Evolutionary conservation across 2,113 vertebrate species (phyloP).

Genomic region (Nothobranchius furzeri): DNA sequence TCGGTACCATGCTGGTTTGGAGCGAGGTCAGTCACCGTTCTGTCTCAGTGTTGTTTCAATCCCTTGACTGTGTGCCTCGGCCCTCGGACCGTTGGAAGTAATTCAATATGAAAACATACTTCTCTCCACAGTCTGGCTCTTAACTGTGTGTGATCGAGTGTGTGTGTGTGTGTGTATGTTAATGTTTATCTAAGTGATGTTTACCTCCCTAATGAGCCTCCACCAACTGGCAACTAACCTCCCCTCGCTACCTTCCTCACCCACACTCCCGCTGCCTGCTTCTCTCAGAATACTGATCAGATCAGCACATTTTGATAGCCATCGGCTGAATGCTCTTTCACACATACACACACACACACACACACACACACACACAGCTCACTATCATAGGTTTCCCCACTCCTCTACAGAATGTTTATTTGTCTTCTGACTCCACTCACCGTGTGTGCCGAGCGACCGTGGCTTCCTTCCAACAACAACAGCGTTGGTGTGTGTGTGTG

Average conservation of each 20-base stretch:
- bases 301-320: conserved; percentile 60
- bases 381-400: conserved; percentile 54
- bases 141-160: conserved; percentile 52
- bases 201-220: conserved; percentile 59
- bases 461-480: conserved; percentile 73
- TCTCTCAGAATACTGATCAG: conserved; percentile 55
- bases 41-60: conserved; percentile 45
- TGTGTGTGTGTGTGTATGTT: conserved; percentile 48
- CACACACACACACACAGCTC: conserved; percentile 24
- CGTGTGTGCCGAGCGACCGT: conserved; percentile 56
- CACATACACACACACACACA: conserved; percentile 21
- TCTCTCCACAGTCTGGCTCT: conserved; percentile 51
- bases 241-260: conserved; percentile 34
- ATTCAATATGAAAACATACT: conserved; percentile 65
- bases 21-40: conserved; percentile 74
- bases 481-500: conserved; percentile 34
- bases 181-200: conserved; percentile 61
- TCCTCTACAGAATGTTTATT: conserved; percentile 72
- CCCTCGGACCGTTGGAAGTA: conserved; percentile 51
- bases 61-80: conserved; percentile 34
- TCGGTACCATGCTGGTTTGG: conserved; percentile 81
- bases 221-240: conserved; percentile 36
- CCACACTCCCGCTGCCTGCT: conserved; percentile 41
- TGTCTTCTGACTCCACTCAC: conserved; percentile 75
- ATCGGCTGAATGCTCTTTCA: conserved; percentile 46